Conservation (phyloP, 2,113 vertebrate genomes). For the Microtus ochrogaster region DNA sequence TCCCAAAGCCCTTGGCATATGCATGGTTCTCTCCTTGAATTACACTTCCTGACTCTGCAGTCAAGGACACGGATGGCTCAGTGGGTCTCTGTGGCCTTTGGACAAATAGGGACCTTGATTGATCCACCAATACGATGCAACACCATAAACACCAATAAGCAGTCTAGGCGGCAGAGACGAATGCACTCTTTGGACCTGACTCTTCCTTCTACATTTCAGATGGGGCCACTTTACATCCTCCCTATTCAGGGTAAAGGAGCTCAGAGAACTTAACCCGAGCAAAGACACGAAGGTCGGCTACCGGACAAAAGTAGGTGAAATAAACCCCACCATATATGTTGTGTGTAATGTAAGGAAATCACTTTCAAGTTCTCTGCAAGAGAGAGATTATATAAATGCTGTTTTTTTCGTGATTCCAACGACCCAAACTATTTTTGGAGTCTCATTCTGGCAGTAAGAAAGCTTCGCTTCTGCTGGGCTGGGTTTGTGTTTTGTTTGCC, state of each 20-base stretch:
- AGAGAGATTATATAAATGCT: conserved; percentile 54
- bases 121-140: neutral
- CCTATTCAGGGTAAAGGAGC: neutral
- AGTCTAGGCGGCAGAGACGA: neutral
- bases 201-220: neutral
- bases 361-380: conserved; percentile 40
- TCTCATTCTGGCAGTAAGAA: conserved; percentile 1
- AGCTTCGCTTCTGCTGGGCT: conserved; percentile 49
- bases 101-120: neutral
- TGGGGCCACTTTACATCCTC: neutral
- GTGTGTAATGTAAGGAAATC: conserved; percentile 28
- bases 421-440: conserved; percentile 61
- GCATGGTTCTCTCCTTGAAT: neutral
- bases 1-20: neutral
- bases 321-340: neutral
- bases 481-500: conserved; percentile 64
- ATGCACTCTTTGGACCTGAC: neutral
- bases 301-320: conserved; percentile 19
- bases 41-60: neutral
- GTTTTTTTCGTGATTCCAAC: conserved; percentile 46
- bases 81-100: neutral
- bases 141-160: neutral
- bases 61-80: neutral
- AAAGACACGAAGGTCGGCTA: neutral
- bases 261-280: neutral